Base-by-base conservation (phyloP, 2,888 invertebrate genomes). In the Griposia aprilina region DNA sequence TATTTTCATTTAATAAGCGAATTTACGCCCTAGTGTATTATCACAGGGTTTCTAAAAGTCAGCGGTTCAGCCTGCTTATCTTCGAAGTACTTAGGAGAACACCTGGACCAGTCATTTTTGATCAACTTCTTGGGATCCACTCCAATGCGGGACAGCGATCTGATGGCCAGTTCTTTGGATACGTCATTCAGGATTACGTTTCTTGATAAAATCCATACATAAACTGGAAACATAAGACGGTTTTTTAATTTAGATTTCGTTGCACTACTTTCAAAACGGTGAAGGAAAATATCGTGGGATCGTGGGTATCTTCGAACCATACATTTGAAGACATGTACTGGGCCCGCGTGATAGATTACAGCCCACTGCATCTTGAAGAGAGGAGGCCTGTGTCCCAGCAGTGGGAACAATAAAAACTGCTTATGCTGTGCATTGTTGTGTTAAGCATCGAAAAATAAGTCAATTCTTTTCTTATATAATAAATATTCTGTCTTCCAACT, bases 161-260 rank as follows among this genome's bases (percentile, higher is more conserved):
- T 93, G 10, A 91, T 72, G 0, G 96, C 95, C 59, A 96, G 68
- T 13, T 93, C 93, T 72, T 93, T 94, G 1, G 94, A 95, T 0
- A 96, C 96, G 0, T 93, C 94, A 50, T 95, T 95, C 62, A 96
- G 86, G 13, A 88, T 89, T 15, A 90, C 91, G 23, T 91, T 90
- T 80, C 95, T 93, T 78, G 96, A 96, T 4, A 96, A 86, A 13
- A 96, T 90, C 96, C 96, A 96, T 10, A 95, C 92, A 87, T 96
- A 95, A 48, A 95, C 96, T 96, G 93, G 41, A 45, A 45, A 45
- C 10, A 10, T 45, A 41, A 41, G 41, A 41, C 10, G 4, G 0
- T 10, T 45, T 45, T 45, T 45, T 10, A 41, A 45, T 52, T 6
- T 11, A 8, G 0, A 7, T 41, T 69, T 11, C 0, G 6, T 20